Percentiles rank a stretch among this genome's conserved stretches.
These are phyloP conservation scores for Plebejus argus DNA, from an alignment of 2,888 invertebrate species.

Conservation along the genomic window DNA sequence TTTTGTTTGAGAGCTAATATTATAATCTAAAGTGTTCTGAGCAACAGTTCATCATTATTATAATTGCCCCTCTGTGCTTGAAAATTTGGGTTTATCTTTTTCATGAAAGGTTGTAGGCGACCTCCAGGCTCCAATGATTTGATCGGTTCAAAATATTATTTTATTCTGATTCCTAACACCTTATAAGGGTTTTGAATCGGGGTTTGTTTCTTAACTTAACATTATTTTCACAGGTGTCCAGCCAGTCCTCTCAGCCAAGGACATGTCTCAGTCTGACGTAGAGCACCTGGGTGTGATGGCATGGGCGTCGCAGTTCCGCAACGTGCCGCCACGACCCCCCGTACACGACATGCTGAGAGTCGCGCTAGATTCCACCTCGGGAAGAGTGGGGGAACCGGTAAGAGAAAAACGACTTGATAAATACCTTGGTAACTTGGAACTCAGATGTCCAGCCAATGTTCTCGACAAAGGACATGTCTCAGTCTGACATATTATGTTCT, in stretches of 20 bases:
- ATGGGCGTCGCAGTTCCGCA: slow-evolving; percentile 95
- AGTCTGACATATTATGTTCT: slow-evolving; percentile 81
- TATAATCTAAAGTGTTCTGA: too few relatives aligned
- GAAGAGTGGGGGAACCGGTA: slow-evolving; percentile 92
- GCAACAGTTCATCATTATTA: too few relatives aligned
- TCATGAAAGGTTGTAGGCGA: too few relatives aligned
- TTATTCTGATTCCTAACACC: too few relatives aligned
- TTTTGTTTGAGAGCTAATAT: too few relatives aligned
- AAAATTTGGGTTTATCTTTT: too few relatives aligned
- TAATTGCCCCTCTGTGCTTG: too few relatives aligned
- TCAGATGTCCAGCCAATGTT: slow-evolving; percentile 93
- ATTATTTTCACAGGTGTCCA: slow-evolving; percentile 83
- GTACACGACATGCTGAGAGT: slow-evolving; percentile 91
- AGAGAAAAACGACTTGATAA: slow-evolving; percentile 48
- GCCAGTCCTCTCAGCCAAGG: slow-evolving; percentile 94
- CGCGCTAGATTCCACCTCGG: slow-evolving; percentile 90
- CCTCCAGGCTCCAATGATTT: too few relatives aligned
- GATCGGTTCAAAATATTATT: too few relatives aligned
- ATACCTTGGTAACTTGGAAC: too few relatives aligned
- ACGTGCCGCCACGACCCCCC: slow-evolving; percentile 92
- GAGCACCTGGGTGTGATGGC: slow-evolving; percentile 99
- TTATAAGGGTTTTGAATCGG: too few relatives aligned
- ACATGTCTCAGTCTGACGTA: slow-evolving; percentile 96
- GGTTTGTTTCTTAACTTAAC: too few relatives aligned
- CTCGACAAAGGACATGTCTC: slow-evolving; percentile 96